Conservation (phyloP, 2,888 invertebrate genomes). For the Opisthograptis luteolata region DNA sequence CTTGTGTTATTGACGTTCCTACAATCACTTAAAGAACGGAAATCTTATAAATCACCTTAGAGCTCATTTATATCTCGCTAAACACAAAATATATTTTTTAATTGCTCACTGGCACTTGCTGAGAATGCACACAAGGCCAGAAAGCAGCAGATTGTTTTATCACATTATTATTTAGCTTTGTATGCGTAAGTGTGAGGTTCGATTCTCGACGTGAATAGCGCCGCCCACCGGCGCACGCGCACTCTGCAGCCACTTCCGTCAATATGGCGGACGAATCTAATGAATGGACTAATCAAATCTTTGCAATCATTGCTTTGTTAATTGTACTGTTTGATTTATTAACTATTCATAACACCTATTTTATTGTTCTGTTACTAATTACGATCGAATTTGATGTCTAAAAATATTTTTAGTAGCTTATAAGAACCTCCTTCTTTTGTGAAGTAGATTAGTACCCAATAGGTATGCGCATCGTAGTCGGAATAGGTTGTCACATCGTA, state of each 20-base stretch:
- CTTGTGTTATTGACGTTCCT: conserved; percentile 13
- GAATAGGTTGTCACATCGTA: too few relatives aligned
- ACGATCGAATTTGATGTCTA: neutral
- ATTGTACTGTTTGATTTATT: conserved; percentile 20
- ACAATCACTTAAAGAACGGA: conserved; percentile 18
- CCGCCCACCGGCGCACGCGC: conserved; percentile 26
- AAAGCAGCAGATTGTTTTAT: conserved; percentile 4
- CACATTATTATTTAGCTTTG: conserved; percentile 1
- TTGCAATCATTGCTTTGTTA: conserved; percentile 14
- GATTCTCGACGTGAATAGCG: conserved; percentile 23
- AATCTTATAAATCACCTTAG: conserved; percentile 19
- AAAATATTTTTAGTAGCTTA: neutral
- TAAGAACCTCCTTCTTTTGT: too few relatives aligned
- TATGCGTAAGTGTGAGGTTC: conserved; percentile 1
- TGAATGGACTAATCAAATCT: conserved; percentile 25
- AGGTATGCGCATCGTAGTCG: too few relatives aligned
- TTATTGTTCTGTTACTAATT: neutral
- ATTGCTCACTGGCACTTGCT: conserved; percentile 21
- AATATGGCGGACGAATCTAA: conserved; percentile 24
- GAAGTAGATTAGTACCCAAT: too few relatives aligned
- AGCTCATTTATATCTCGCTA: conserved; percentile 16
- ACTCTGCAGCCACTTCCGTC: conserved; percentile 27
- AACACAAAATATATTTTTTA: conserved; percentile 14
- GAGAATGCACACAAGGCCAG: conserved; percentile 18
- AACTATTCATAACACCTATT: conserved; percentile 8